Conservation (phyloP, 2,797 vertebrate genomes). For the Lepilemur septentrionalis region DNA sequence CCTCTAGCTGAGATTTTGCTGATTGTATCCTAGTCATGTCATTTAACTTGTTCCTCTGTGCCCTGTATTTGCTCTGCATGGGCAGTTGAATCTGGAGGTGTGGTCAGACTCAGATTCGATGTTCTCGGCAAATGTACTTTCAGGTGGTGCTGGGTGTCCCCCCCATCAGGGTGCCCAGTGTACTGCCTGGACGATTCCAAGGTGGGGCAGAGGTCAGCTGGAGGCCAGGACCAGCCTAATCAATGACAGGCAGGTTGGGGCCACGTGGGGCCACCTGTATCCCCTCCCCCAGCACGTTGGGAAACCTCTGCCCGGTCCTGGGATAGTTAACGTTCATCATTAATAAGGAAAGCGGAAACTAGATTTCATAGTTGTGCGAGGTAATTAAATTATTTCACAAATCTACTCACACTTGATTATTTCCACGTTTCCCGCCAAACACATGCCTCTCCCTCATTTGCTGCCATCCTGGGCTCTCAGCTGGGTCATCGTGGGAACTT, state of each 20-base stretch:
- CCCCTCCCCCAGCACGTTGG: neutral
- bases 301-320: neutral
- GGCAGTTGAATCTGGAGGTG: neutral
- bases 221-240: neutral
- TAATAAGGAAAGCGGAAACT: conserved; percentile 16
- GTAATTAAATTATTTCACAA: neutral
- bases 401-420: neutral
- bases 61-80: neutral
- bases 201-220: neutral
- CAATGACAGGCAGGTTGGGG: neutral
- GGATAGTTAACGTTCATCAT: conserved; percentile 26
- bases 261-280: neutral
- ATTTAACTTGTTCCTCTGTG: neutral
- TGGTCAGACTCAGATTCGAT: neutral
- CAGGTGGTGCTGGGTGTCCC: neutral
- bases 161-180: neutral
- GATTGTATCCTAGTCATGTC: neutral
- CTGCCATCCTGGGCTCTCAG: neutral
- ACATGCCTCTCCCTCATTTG: neutral
- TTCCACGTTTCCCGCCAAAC: neutral
- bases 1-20: neutral
- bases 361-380: neutral
- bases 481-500: neutral
- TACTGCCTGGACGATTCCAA: neutral
- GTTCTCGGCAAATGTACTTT: neutral